These are phyloP conservation scores for Melanostigma gelatinosum DNA, from an alignment of 2,113 vertebrate genomes.

Conservation along the genomic window DNA sequence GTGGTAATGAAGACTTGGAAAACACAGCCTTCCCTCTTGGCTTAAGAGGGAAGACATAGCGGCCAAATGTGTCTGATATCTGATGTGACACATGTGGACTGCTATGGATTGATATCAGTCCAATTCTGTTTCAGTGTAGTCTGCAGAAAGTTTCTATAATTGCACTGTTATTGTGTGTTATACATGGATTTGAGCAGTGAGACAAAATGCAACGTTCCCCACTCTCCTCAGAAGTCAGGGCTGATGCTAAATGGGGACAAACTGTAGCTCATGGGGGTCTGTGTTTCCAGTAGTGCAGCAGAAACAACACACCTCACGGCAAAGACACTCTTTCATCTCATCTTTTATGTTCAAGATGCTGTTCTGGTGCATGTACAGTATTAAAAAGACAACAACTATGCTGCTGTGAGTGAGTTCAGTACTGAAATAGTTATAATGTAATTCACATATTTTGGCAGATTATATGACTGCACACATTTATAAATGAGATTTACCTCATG, in stretches of 20 bases:
- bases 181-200: not conserved
- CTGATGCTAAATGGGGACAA: constrained; percentile 7
- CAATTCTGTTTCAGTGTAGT: not conserved
- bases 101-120: not conserved
- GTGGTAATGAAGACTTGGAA: constrained; percentile 1
- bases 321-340: not conserved
- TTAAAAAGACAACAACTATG: not conserved
- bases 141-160: not conserved
- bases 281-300: not conserved
- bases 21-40: not conserved
- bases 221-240: not conserved
- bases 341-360: constrained; percentile 8
- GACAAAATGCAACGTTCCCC: not conserved
- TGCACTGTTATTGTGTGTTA: not conserved
- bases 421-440: not conserved
- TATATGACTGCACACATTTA: not conserved
- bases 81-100: not conserved
- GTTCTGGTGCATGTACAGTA: not conserved
- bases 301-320: not conserved
- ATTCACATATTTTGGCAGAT: not conserved
- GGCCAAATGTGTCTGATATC: not conserved
- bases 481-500: not conserved
- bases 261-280: not conserved
- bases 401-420: not conserved
- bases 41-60: no score